Evolutionary conservation across 2,888 invertebrate species (phyloP).

Genomic region (Parthenolecanium corni): DNA sequence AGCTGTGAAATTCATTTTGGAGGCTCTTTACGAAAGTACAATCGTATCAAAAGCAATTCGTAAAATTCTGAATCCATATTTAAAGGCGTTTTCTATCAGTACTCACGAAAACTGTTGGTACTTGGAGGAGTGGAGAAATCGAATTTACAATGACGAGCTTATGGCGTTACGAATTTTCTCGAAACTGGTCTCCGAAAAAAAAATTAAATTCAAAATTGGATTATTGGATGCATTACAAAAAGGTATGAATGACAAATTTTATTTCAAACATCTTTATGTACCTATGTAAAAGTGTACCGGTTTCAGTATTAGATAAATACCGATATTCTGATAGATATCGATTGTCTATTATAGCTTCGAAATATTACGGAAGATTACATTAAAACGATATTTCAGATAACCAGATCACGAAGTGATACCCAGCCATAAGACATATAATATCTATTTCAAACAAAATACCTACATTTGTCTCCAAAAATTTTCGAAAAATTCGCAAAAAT

Average conservation of each 20-base stretch:
- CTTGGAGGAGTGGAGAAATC: constrained; percentile 49
- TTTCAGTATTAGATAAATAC: no score
- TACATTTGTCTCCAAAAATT: no score
- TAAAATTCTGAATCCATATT: constrained; percentile 42
- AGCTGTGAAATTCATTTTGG: background rate
- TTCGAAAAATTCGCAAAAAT: no score
- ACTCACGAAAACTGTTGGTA: constrained; percentile 57
- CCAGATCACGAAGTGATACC: no score
- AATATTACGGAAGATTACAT: no score
- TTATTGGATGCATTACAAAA: constrained; percentile 51
- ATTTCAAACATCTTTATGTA: background rate
- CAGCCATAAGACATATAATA: no score
- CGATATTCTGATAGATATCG: no score
- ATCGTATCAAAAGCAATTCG: background rate
- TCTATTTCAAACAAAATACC: no score
- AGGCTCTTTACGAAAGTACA: background rate
- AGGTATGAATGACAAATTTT: constrained; percentile 30
- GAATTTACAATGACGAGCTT: constrained; percentile 46
- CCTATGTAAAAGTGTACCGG: no score
- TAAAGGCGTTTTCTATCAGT: constrained; percentile 48
- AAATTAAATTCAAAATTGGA: constrained; percentile 48
- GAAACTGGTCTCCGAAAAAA: constrained; percentile 43
- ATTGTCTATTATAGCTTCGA: no score
- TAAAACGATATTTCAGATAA: no score
- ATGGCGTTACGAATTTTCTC: constrained; percentile 49